phyloP scores from a whole-genome alignment of 1,140 invertebrate genomes.

The Ceratina australensis region DNA sequence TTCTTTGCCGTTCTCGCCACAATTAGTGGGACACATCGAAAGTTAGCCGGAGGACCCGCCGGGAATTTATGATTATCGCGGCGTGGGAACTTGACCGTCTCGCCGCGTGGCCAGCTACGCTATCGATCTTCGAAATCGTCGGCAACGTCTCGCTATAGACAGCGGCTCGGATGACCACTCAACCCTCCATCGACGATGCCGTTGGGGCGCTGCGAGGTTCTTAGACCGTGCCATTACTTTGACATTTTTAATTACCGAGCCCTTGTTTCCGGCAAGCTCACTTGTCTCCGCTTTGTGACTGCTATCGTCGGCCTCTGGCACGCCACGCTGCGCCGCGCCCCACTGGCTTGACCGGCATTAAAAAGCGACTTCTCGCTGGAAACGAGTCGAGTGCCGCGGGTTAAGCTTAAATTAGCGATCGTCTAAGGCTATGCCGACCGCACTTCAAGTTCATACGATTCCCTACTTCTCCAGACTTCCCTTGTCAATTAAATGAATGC shows the following conservation, averaged over 20 bases:
- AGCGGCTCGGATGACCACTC: conserved; percentile 47
- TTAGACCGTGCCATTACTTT: conserved; percentile 56
- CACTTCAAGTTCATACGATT: conserved; percentile 26
- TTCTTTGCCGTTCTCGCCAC: not conserved
- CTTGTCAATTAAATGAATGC: conserved; percentile 2
- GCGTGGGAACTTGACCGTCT: conserved; percentile 28
- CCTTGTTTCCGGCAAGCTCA: conserved; percentile 54
- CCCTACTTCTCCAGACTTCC: not conserved
- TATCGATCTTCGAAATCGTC: conserved; percentile 41
- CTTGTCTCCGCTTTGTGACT: conserved; percentile 59
- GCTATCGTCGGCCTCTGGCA: conserved; percentile 39
- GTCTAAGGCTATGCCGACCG: conserved; percentile 20
- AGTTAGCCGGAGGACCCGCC: not conserved
- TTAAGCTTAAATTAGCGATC: conserved; percentile 60
- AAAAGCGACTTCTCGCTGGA: conserved; percentile 47
- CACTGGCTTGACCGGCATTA: conserved; percentile 55
- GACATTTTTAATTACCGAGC: conserved; percentile 66
- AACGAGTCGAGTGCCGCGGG: conserved; percentile 31
- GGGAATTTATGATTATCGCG: conserved; percentile 29
- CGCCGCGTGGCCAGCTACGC: not conserved
- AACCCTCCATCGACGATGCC: conserved; percentile 9
- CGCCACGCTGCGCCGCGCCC: too few relatives aligned
- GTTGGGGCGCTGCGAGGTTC: conserved; percentile 28
- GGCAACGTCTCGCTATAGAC: not conserved
- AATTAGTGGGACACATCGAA: not conserved